Base-by-base conservation (phyloP, 2,113 vertebrate genomes). In the Sprattus sprattus region DNA sequence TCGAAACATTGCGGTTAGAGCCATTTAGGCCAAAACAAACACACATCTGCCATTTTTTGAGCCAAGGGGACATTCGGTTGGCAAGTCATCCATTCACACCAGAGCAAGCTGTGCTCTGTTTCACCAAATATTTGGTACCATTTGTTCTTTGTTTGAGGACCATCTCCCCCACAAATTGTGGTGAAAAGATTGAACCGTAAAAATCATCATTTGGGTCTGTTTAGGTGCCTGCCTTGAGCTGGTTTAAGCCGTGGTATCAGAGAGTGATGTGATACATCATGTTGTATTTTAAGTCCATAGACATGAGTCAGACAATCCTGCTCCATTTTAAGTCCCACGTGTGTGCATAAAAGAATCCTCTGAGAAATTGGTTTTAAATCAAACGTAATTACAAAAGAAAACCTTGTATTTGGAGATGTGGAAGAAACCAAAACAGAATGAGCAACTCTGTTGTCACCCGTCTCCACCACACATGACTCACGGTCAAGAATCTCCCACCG, bases 31-130 rank as follows among this genome's bases (percentile, higher is more conserved):
- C 45, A 86, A 86, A 49, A 20, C 57, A 54, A 80, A 75, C 67
- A 25, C 71, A 82, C 64, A 84, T 52, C 78, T 84, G 82, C 52
- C 81, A 83, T 89, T 85, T 87, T 87, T 28, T 81, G 20, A 15
- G 80, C 75, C 54, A 47, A 54, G 13, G 11, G 54, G 22, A 83
- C 81, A 75, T 71, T 82, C 45, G 82, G 85, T 84, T 85, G 52
- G 85, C 64, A 90, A 49, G 81, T 28, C 25, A 64, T 85, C 81
- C 3, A 45, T 86, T 86, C 54, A 28, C 50, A 60, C 49, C n/a
- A 44, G 46, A 22, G 18, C 44, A 39, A 32, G 8, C 18, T 52
- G 18, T 32, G 45, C 25, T 52, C 28, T 85, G 64, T 83, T 8
- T 57, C 13, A 45, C 54, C 45, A 64, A 64, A 82, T 67, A 45